Conservation (phyloP, 1,140 invertebrate species). For the Laupala kohalensis region DNA sequence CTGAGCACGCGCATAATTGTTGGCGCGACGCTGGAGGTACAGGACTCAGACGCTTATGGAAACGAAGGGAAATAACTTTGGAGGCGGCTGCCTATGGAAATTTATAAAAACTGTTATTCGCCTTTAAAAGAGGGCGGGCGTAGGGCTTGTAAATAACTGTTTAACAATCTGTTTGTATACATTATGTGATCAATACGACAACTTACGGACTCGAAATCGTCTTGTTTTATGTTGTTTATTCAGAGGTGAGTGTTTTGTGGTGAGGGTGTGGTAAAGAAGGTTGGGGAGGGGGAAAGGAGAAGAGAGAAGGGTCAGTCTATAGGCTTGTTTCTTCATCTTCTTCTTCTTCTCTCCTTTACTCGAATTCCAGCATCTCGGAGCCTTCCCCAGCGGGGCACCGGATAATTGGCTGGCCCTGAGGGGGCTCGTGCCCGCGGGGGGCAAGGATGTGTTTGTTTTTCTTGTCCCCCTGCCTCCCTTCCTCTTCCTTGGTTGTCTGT, state of each 20-base stretch:
- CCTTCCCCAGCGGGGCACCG: conserved; percentile 10
- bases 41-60: neutral
- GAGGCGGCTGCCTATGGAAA: neutral
- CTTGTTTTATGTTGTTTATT: neutral
- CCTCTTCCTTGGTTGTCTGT: too few species aligned
- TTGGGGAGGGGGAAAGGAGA: neutral
- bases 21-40: neutral
- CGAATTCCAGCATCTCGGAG: neutral
- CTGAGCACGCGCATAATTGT: neutral
- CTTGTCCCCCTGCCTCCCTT: neutral
- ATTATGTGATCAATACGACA: conserved; percentile 11
- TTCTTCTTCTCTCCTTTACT: neutral
- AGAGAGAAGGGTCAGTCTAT: too few species aligned
- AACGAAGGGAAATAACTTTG: neutral
- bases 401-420: conserved; percentile 13
- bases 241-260: conserved; percentile 1
- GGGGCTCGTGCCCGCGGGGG: conserved; percentile 11
- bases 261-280: neutral
- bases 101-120: neutral
- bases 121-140: neutral
- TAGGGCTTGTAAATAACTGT: conserved; percentile 6
- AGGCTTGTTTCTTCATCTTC: neutral
- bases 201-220: neutral
- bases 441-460: conserved; percentile 12
- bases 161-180: conserved; percentile 12